A percentile compares a stretch with the other conserved stretches of the same genome.
Evolutionary conservation across 2,113 vertebrate genomes (phyloP).

Genomic region (Agelaius phoeniceus): DNA sequence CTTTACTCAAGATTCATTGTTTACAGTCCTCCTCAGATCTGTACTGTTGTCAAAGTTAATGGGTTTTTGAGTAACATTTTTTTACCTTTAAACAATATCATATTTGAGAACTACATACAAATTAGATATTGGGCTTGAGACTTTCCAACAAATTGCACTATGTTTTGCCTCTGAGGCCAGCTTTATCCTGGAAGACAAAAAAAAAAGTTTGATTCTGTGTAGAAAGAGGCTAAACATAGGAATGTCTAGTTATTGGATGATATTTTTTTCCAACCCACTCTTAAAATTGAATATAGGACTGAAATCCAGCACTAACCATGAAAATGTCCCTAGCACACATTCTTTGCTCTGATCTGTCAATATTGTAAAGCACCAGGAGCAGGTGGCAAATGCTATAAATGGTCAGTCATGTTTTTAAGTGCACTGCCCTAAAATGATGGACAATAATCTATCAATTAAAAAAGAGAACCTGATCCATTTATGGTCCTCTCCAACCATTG

Average conservation of each 20-base stretch:
- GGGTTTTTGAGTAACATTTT: neutral
- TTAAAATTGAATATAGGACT: neutral
- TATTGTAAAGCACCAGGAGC: neutral
- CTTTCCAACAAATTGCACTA: neutral
- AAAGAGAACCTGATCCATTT: slow-evolving; percentile 4
- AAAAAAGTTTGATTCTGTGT: neutral
- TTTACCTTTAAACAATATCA: neutral
- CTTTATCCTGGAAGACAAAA: neutral
- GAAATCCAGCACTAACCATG: neutral
- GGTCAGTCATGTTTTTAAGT: neutral
- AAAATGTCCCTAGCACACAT: neutral
- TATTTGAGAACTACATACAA: neutral
- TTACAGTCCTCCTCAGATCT: neutral
- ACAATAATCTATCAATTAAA: slow-evolving; percentile 33
- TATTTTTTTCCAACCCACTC: neutral
- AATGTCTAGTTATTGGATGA: neutral
- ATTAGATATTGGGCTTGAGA: neutral
- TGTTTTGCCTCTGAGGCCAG: slow-evolving; percentile 14
- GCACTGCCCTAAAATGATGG: neutral
- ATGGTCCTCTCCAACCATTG: neutral
- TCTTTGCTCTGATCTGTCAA: neutral
- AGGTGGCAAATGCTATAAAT: slow-evolving; percentile 18
- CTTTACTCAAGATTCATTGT: neutral
- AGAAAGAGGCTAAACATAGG: neutral
- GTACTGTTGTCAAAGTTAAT: neutral